Evolutionary conservation across 2,113 vertebrate genomes (phyloP).

Genomic region (Urocitellus parryii): DNA sequence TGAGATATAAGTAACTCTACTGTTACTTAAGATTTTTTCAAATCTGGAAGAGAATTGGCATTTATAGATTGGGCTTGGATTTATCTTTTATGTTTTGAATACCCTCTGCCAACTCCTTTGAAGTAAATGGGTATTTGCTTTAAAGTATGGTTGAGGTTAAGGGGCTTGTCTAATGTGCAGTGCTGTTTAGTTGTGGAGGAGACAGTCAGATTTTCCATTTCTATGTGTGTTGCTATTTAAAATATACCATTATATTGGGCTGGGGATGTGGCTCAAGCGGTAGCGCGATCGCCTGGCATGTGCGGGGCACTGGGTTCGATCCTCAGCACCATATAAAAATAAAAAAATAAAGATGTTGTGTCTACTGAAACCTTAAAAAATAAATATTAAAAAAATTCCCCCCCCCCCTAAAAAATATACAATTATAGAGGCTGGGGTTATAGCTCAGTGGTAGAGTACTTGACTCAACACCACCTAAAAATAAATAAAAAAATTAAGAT

Average conservation of each 20-base stretch:
- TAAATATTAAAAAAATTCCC: no score
- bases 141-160: neutral
- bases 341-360: no score
- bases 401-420: no score
- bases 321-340: no score
- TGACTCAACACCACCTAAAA: no score
- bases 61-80: neutral
- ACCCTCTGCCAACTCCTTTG: neutral
- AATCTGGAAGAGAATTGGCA: neutral
- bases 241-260: neutral
- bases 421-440: no score
- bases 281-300: no score
- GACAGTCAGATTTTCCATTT: neutral
- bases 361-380: no score
- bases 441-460: no score
- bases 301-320: no score
- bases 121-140: neutral
- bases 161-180: neutral
- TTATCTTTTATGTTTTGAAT: neutral
- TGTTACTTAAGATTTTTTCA: neutral
- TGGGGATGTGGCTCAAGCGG: no score
- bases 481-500: no score
- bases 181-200: conserved; percentile 19
- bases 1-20: conserved; percentile 2
- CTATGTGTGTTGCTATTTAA: neutral